These are phyloP conservation scores for Agonum fuliginosum DNA, from an alignment of 2,888 invertebrate species.

Conservation along the genomic window DNA sequence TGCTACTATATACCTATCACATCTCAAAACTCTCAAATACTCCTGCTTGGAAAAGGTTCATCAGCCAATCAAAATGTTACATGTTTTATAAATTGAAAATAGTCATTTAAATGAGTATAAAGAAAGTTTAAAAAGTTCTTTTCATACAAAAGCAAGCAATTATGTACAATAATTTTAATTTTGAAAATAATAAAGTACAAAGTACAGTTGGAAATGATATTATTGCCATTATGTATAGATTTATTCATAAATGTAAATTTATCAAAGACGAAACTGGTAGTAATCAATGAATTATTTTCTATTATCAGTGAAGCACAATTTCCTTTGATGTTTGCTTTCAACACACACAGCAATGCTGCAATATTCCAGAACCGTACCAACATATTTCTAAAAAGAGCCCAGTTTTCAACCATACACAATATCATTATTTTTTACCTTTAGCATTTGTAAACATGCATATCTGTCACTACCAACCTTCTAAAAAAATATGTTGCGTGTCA, in stretches of 20 bases:
- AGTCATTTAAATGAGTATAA: background rate
- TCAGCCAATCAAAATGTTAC: background rate
- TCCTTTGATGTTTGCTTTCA: background rate
- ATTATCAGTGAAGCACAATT: background rate
- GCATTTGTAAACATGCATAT: too few relatives aligned
- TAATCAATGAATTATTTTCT: conserved; percentile 40
- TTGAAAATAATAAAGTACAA: background rate
- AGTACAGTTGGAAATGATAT: background rate
- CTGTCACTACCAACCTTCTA: too few relatives aligned
- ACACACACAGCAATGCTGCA: background rate
- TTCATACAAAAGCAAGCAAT: conserved; percentile 5
- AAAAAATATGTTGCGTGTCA: too few relatives aligned
- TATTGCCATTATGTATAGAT: too few relatives aligned
- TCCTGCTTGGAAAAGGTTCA: background rate
- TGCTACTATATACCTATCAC: background rate
- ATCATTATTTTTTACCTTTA: too few relatives aligned
- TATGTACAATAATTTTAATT: background rate
- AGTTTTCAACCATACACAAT: too few relatives aligned
- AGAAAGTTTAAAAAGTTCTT: too few relatives aligned
- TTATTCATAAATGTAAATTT: too few relatives aligned
- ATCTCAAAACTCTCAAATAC: background rate
- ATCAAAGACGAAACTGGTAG: background rate
- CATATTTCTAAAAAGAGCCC: too few relatives aligned
- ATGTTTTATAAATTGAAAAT: background rate
- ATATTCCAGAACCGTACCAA: background rate